Evolutionary conservation across 2,113 vertebrate species (phyloP), one percentile per base, ranked within the genome.

Genomic region (Sebastes fasciatus): DNA sequence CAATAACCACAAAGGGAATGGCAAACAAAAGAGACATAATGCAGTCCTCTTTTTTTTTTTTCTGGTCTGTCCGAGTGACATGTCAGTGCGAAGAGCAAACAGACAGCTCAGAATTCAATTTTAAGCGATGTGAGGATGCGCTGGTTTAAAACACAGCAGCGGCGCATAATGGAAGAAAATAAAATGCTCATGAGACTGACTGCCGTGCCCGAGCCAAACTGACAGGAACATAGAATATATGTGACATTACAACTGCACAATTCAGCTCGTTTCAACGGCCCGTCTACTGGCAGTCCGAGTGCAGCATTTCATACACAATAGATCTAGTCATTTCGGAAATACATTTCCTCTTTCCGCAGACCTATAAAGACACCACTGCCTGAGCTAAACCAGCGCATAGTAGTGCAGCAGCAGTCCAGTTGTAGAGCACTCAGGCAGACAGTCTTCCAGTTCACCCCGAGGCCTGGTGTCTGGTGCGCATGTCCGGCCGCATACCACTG

Each of bases 401-500:
- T 75, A 26, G 26, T 26, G 26, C 26, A 26, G 73, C 52, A 71
- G 75, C 57, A 80, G 72, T 77, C 65, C 70, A 70, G 84, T 74
- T 72, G 70, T 58, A 66, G 48, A 86, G 61, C 23, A 87, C 73
- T 78, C 54, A 82, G 68, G 54, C 83, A 85, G 73, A 42, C 78
- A 74, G 79, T 85, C 69, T 84, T 63, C 69, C 26, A 74, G 83
- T 91, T 82, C 58, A 78, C 77, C 89, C 89, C n/a, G 52, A 83
- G 85, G 92, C 69, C 68, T 86, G 60, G 60, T 55, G 67, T 77
- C 71, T 89, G 85, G 51, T 91, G 81, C 82, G 83, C 84, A 89
- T 88, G 88, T 90, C 83, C 75, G 70, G 62, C 55, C 61, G 74
- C 83, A 92, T 91, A 91, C 89, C 87, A 86, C 48, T 17, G 77